Evolutionary conservation across 1,140 invertebrate species (phyloP).

Genomic region (Macrobrachium rosenbergii): DNA sequence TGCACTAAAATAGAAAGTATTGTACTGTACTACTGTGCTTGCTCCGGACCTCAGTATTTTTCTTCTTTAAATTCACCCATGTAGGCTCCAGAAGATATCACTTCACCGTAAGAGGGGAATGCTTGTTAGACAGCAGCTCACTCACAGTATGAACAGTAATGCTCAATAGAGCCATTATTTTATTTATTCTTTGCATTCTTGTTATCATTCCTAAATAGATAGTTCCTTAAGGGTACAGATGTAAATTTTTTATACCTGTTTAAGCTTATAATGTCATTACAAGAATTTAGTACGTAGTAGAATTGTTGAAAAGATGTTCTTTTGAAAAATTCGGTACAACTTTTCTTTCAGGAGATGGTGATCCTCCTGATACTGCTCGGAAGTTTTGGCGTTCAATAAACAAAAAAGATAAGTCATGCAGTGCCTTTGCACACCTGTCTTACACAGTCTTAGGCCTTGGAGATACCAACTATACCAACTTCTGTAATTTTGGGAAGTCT

Average conservation of each 20-base stretch:
- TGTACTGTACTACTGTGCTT: too few relatives aligned
- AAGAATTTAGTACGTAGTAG: too few relatives aligned
- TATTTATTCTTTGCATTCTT: neutral
- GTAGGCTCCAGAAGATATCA: too few relatives aligned
- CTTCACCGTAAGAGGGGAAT: too few relatives aligned
- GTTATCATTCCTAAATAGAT: neutral
- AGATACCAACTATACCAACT: constrained; percentile 75
- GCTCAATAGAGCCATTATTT: neutral
- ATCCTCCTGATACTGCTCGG: constrained; percentile 74
- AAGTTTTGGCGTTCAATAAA: constrained; percentile 73
- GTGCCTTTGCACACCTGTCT: constrained; percentile 70
- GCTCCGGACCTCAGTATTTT: too few relatives aligned
- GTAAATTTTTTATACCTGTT: neutral
- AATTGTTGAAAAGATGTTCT: too few relatives aligned
- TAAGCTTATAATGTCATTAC: too few relatives aligned
- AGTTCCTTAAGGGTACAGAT: neutral
- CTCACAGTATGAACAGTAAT: neutral
- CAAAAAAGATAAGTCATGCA: constrained; percentile 69
- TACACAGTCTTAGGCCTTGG: constrained; percentile 75
- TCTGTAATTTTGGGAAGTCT: constrained; percentile 73
- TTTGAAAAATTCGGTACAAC: too few relatives aligned
- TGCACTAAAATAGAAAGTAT: too few relatives aligned
- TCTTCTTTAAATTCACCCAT: too few relatives aligned
- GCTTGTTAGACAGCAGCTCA: too few relatives aligned
- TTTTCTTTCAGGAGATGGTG: constrained; percentile 73